A percentile compares a stretch with the other conserved stretches of the same genome.
phyloP scores from a whole-genome alignment of 2,113 vertebrate genomes.

The Odobenus rosmarus region DNA sequence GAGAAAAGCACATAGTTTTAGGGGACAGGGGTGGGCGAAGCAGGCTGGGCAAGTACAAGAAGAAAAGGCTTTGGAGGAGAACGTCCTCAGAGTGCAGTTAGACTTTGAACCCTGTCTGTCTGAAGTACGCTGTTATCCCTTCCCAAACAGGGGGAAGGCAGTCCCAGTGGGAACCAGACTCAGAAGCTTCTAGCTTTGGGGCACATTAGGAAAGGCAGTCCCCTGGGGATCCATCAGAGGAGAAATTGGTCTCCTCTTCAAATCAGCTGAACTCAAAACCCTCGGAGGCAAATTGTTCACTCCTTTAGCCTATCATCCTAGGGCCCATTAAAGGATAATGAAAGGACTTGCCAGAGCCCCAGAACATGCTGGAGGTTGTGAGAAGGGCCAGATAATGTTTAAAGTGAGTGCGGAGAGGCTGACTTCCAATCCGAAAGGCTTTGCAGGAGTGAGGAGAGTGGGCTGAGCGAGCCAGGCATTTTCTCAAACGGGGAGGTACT shows the following conservation, averaged over 20 bases:
- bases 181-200: not conserved
- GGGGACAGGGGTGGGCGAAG: not conserved
- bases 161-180: not conserved
- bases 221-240: not conserved
- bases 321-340: slow-evolving; percentile 72
- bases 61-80: not conserved
- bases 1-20: not conserved
- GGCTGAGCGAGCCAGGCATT: slow-evolving; percentile 58
- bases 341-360: slow-evolving; percentile 37
- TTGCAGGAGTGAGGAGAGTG: slow-evolving; percentile 56
- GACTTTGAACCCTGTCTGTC: not conserved
- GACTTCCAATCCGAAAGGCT: slow-evolving; percentile 57
- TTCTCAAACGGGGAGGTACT: slow-evolving; percentile 20
- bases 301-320: slow-evolving; percentile 15
- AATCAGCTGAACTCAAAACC: slow-evolving; percentile 28
- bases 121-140: not conserved
- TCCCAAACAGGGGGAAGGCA: not conserved
- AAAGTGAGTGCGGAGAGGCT: slow-evolving; percentile 39
- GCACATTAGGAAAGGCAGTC: not conserved
- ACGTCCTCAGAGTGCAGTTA: not conserved
- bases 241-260: slow-evolving; percentile 57
- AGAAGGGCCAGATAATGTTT: slow-evolving; percentile 57
- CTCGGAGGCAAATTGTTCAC: slow-evolving; percentile 67
- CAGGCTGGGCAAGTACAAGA: not conserved
- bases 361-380: slow-evolving; percentile 64